Conservation (phyloP, 2,797 vertebrate species). For the Austrolebias charrua region DNA sequence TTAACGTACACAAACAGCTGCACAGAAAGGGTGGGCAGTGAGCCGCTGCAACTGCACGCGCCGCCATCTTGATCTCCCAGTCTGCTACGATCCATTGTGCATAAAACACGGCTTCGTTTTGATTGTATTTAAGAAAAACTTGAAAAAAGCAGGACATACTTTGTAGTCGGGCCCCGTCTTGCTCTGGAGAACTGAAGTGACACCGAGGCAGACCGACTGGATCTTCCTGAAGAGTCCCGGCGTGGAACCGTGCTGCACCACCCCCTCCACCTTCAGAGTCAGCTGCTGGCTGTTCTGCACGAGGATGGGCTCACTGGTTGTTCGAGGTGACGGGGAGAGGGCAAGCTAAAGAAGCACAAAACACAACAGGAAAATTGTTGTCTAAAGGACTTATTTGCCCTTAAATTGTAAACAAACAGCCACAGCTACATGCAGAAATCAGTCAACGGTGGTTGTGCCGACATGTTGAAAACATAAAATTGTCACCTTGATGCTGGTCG, state of each 20-base stretch:
- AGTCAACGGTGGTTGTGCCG: too few relatives aligned
- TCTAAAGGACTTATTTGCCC: too few relatives aligned
- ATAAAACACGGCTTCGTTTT: too few relatives aligned
- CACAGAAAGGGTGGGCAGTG: too few relatives aligned
- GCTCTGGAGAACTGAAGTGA: conserved; percentile 91
- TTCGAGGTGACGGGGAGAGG: conserved; percentile 92
- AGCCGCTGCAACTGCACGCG: too few relatives aligned
- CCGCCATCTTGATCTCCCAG: too few relatives aligned
- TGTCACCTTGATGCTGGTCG: conserved; percentile 94
- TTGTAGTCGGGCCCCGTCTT: conserved; percentile 92
- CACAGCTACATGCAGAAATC: too few relatives aligned
- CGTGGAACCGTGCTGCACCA: conserved; percentile 93
- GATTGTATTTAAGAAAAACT: too few relatives aligned
- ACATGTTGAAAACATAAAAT: too few relatives aligned
- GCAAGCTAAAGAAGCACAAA: conserved; percentile 82
- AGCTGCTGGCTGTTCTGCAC: conserved; percentile 95
- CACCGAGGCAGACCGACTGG: conserved; percentile 93
- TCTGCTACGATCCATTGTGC: too few relatives aligned
- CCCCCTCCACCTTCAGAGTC: conserved; percentile 95
- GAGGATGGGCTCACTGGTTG: conserved; percentile 90
- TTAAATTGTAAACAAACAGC: too few relatives aligned
- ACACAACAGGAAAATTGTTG: background rate
- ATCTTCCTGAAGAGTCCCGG: conserved; percentile 97
- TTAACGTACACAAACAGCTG: too few relatives aligned
- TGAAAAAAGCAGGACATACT: conserved; percentile 65